A percentile compares a stretch with the other conserved stretches of the same genome.
phyloP scores from a whole-genome alignment of 1,140 invertebrate species.

The Leptinotarsa texana region DNA sequence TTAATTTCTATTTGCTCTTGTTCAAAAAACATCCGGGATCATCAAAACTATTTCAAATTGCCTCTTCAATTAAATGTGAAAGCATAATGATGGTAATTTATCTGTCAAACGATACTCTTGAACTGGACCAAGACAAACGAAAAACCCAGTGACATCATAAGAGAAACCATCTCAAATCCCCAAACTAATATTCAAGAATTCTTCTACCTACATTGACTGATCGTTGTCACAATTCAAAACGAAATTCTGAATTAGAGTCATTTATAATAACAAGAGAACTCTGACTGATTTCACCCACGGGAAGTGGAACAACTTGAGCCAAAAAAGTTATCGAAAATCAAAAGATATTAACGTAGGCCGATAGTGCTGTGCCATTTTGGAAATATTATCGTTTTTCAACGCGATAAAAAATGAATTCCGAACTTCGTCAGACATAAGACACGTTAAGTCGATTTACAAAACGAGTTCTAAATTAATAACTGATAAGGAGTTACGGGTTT shows the following conservation, averaged over 20 bases:
- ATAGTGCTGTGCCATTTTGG: neutral
- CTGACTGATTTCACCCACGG: neutral
- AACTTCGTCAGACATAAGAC: neutral
- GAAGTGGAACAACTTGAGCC: neutral
- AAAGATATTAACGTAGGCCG: neutral
- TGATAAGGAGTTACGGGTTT: neutral
- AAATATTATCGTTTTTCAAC: neutral
- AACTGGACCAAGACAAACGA: too few relatives aligned
- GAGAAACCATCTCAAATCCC: neutral
- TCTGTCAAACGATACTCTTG: too few relatives aligned
- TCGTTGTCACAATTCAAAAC: neutral
- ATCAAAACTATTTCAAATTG: too few relatives aligned
- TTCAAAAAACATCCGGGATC: too few relatives aligned
- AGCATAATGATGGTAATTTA: too few relatives aligned
- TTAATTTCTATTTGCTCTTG: too few relatives aligned
- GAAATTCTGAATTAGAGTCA: neutral
- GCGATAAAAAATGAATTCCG: neutral
- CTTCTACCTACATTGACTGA: neutral
- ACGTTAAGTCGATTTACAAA: neutral
- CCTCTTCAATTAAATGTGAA: too few relatives aligned
- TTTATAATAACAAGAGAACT: neutral
- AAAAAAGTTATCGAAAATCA: constrained; percentile 4
- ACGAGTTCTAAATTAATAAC: neutral
- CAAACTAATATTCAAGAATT: neutral
- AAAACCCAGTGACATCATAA: neutral